Conservation (phyloP, 2,888 invertebrate species). For the Xestia rhomboidea region DNA sequence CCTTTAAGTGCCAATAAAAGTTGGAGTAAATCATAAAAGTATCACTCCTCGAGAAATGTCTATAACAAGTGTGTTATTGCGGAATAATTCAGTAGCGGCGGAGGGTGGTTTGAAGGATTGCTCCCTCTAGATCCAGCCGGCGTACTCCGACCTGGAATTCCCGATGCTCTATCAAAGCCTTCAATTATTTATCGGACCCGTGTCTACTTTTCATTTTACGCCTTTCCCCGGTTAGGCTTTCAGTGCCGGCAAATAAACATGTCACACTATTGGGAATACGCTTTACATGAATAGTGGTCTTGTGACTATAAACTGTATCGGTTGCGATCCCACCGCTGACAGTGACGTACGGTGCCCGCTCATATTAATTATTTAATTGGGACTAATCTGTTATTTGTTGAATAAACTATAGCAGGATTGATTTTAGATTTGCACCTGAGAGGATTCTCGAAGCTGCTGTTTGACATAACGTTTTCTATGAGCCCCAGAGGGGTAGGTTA, state of each 20-base stretch:
- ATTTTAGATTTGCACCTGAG: conserved; percentile 47
- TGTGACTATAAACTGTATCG: conserved; percentile 81
- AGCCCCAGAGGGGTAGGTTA: conserved; percentile 35
- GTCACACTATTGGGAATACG: conserved; percentile 85
- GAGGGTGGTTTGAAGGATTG: conserved; percentile 88
- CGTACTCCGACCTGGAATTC: conserved; percentile 84
- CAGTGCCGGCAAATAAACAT: conserved; percentile 84
- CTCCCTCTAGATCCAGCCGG: conserved; percentile 85
- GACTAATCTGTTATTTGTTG: conserved; percentile 47
- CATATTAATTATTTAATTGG: conserved; percentile 74
- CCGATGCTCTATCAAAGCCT: conserved; percentile 89
- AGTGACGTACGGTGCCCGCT: conserved; percentile 78
- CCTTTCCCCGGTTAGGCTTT: conserved; percentile 85
- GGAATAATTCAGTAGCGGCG: conserved; percentile 89
- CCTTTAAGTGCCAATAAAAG: conserved; percentile 91
- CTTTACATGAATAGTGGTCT: conserved; percentile 80
- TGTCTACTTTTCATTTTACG: conserved; percentile 91
- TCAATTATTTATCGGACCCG: conserved; percentile 91
- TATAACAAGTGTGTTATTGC: conserved; percentile 91
- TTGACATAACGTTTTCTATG: conserved; percentile 19
- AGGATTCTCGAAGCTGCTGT: conserved; percentile 20
- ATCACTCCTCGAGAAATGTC: conserved; percentile 89
- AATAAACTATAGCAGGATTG: conserved; percentile 57
- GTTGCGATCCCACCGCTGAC: conserved; percentile 72
- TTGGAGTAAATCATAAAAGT: conserved; percentile 91